Evolutionary conservation across 2,888 invertebrate species (phyloP).

Genomic region (Synergus itoensis): DNA sequence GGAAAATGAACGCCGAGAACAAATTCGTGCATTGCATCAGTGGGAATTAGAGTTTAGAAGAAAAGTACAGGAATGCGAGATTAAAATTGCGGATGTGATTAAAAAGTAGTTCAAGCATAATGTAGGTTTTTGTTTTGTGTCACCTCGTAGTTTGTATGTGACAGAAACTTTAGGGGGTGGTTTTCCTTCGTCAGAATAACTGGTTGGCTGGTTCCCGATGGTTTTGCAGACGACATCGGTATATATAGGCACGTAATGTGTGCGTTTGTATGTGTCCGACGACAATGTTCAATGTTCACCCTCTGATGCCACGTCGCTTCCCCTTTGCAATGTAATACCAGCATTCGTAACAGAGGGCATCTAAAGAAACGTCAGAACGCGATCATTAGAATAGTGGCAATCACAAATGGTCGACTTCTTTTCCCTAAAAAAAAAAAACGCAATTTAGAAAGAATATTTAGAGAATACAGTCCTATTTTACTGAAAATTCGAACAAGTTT

Average conservation of each 20-base stretch:
- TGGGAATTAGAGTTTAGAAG: neutral
- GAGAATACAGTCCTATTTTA: neutral
- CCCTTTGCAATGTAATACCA: conserved; percentile 52
- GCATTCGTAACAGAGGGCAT: conserved; percentile 51
- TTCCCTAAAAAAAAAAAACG: neutral
- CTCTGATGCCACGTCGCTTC: conserved; percentile 53
- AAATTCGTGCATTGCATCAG: neutral
- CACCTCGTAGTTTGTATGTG: conserved; percentile 54
- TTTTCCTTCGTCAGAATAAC: conserved; percentile 59
- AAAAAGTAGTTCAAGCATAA: conserved; percentile 37
- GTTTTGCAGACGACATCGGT: conserved; percentile 61
- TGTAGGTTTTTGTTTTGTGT: conserved; percentile 54
- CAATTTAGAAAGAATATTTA: neutral
- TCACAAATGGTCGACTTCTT: neutral
- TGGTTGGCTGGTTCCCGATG: conserved; percentile 63
- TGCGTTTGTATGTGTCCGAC: conserved; percentile 50
- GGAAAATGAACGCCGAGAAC: neutral
- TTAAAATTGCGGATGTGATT: neutral
- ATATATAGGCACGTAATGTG: neutral
- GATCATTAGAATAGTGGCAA: neutral
- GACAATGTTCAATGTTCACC: conserved; percentile 54
- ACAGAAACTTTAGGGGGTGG: conserved; percentile 62
- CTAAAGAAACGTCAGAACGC: conserved; percentile 10
- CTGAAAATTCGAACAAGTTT: neutral
- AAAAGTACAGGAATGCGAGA: neutral